Evolutionary conservation across 2,113 vertebrate species (phyloP), one percentile per base, ranked within the genome.

Genomic region (Lepus europaeus): DNA sequence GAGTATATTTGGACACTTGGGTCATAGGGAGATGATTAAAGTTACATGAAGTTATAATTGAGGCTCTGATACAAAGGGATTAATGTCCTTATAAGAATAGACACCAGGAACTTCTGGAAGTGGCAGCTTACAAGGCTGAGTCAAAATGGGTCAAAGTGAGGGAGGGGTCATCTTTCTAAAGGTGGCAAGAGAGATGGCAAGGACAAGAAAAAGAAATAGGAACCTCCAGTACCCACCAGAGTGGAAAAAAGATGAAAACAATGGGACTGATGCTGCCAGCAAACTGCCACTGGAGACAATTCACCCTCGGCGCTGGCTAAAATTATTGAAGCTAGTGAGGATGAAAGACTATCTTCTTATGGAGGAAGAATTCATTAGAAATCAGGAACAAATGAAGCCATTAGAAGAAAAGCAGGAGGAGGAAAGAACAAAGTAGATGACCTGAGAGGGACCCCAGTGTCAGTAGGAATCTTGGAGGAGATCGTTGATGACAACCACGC

Each of bases 351-450:
- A 99, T 9, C 98, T 99, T 39, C 98, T 99, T 90, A 99, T 99
- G 99, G 99, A 99, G 95, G 99, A 99, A 96, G 99, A 99, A 94
- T 99, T 99, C 97, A 99, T 99, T 97, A 98, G 99, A 95, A 99
- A 99, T 96, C 99, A 99, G 98, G 99, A 99, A 95, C 99, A 99
- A 91, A 99, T 99, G 99, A 99, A 99, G 96, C 99, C 99, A 31
- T 97, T 99, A 95, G 99, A 99, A 97, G 99, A 99, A 98, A 99
- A 99, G 94, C 99, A 99, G 95, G 99, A 99, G 99, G 99, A 59
- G 56, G 17, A 59, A 59, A 59, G 56, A 59, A 59, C 13, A n/a
- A 99, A 99, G 96, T 99, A 69, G 99, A 99, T 72, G 99, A 99
- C 92, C 98, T 99, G 95, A 98, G 99, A 51, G 99, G 99, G 36